Base-by-base conservation (phyloP, 2,888 invertebrate species). In the Zeuzera pyrina region DNA sequence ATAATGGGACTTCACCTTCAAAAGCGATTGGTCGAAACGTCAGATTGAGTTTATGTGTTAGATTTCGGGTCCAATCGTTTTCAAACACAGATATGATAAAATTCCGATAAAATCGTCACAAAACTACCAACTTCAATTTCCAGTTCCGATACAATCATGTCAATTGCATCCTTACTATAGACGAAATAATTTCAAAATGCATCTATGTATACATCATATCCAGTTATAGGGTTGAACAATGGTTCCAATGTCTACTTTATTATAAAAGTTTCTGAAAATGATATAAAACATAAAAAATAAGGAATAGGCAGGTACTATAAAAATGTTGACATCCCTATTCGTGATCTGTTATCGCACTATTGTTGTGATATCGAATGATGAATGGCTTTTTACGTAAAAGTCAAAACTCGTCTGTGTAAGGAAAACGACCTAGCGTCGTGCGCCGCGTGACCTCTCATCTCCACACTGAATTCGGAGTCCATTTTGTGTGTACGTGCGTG, bases 401-500 rank as follows among this genome's bases (percentile, higher is more conserved):
- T 42, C 43, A 46, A 38, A n/a, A n/a, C n/a, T n/a, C n/a, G n/a
- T n/a, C 41, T 34, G 24, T 15, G 24, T 25, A 33, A 38, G 36
- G 40, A 35, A 39, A 32, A 36, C 14, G n/a, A n/a, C n/a, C 30
- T 11, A 28, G 31, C 42, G 53, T 59, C 67, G 67, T 65, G 64
- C 49, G 47, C 49, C 42, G 49, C 65, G 67, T 67, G 73, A 70
- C 69, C 66, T 62, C 67, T 64, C 61, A 60, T 68, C 64, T 63
- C 62, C 49, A 57, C 64, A 54, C n/a, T n/a, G 70, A 69, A 68
- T 67, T 67, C 57, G 50, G 47, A 60, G 56, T 57, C 64, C 61
- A 70, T 10, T 72, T 69, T 58, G 56, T 49, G 49, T 42, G 53
- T 66, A 71, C 71, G 73, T 71, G 76, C 74, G 63, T 74, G 63